Conservation (phyloP, 2,113 vertebrate genomes). For the Alethe diademata region DNA sequence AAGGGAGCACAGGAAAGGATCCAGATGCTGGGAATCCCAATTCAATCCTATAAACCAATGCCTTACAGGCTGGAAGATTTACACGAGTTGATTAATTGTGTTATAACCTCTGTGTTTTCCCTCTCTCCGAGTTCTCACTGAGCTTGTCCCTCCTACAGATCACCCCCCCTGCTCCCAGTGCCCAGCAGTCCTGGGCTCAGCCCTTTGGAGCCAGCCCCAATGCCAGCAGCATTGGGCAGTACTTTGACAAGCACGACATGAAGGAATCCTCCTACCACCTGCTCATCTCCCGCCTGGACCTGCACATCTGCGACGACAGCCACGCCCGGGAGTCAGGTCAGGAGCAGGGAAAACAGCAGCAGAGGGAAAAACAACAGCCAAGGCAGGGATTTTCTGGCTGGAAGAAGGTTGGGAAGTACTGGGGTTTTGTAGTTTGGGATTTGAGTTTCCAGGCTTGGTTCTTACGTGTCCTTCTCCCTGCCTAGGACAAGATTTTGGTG, state of each 20-base stretch:
- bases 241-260: constrained; percentile 92
- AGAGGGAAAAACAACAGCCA: background rate
- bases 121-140: background rate
- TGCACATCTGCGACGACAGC: constrained; percentile 95
- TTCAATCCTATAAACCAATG: background rate
- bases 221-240: constrained; percentile 85
- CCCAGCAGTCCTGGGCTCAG: constrained; percentile 85
- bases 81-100: background rate
- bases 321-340: constrained; percentile 84
- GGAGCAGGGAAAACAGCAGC: background rate
- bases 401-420: background rate
- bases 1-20: background rate
- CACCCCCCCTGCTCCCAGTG: constrained; percentile 83
- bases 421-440: background rate
- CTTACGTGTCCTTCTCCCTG: background rate
- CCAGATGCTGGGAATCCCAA: background rate
- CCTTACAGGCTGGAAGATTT: background rate
- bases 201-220: constrained; percentile 69
- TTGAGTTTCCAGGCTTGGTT: background rate
- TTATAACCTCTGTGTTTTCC: background rate
- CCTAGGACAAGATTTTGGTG: background rate
- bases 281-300: constrained; percentile 93
- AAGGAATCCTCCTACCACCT: constrained; percentile 97
- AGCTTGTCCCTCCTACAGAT: constrained; percentile 69
- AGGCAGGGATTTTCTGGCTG: background rate